Evolutionary conservation across 2,888 invertebrate genomes (phyloP).

Genomic region (Drosophila subquinaria): DNA sequence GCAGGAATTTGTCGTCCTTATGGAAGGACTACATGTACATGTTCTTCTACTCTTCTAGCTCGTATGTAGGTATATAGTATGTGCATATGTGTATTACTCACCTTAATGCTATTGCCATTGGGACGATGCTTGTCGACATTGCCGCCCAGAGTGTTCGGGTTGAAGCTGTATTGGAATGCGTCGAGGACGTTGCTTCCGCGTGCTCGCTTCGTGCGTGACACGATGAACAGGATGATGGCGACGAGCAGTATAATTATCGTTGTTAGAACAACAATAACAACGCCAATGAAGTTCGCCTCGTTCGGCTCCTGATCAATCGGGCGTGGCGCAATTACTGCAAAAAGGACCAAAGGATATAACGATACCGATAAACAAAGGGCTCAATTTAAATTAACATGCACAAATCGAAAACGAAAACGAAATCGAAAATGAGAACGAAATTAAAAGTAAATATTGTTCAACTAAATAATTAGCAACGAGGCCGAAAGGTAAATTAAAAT

Average conservation of each 20-base stretch:
- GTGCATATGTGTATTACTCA: constrained; percentile 66
- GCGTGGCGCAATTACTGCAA: constrained; percentile 86
- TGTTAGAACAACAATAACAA: constrained; percentile 90
- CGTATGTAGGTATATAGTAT: background rate
- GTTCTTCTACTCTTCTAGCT: background rate
- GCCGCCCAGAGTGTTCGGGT: constrained; percentile 85
- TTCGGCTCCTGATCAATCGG: constrained; percentile 87
- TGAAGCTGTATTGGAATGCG: constrained; percentile 86
- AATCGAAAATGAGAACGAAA: constrained; percentile 64
- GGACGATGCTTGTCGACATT: constrained; percentile 86
- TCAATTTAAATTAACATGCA: constrained; percentile 63
- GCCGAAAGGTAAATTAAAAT: background rate
- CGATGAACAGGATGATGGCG: constrained; percentile 90
- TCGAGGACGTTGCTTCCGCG: constrained; percentile 86
- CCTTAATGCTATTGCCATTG: constrained; percentile 86
- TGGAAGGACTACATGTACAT: background rate
- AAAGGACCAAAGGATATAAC: constrained; percentile 2
- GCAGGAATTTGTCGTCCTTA: constrained; percentile 57
- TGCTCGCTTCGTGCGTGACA: constrained; percentile 88
- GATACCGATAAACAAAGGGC: constrained; percentile 29
- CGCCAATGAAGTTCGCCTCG: constrained; percentile 88
- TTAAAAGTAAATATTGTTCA: constrained; percentile 78
- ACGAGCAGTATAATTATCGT: constrained; percentile 90
- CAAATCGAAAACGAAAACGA: constrained; percentile 42
- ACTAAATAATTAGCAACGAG: constrained; percentile 73